Conservation (phyloP, 2,113 vertebrate genomes). For the Seriola aureovittata region DNA sequence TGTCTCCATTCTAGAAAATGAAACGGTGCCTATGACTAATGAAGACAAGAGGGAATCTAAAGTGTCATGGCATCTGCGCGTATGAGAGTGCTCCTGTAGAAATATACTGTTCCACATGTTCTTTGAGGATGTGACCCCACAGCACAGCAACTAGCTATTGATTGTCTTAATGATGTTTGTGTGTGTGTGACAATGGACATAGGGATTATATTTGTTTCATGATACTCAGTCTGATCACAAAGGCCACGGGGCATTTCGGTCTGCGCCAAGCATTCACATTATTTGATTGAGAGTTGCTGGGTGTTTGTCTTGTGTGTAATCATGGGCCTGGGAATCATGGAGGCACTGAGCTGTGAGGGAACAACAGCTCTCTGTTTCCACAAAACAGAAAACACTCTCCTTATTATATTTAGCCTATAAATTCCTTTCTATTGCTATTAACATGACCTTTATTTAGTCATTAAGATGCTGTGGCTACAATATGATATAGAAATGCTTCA, state of each 20-base stretch:
- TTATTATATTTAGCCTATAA: constrained; percentile 6
- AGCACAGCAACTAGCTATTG: constrained; percentile 19
- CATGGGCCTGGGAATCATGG: neutral
- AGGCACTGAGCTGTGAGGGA: constrained; percentile 5
- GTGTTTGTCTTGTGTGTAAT: constrained; percentile 43
- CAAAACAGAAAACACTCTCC: neutral
- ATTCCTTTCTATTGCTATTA: constrained; percentile 16
- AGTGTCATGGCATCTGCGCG: constrained; percentile 1
- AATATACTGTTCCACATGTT: neutral
- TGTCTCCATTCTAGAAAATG: neutral
- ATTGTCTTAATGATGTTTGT: constrained; percentile 34
- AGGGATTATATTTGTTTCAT: constrained; percentile 27
- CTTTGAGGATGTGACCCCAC: constrained; percentile 7
- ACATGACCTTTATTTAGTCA: constrained; percentile 21
- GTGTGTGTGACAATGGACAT: neutral
- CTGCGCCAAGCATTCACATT: neutral
- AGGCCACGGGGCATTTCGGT: constrained; percentile 11
- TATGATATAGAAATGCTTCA: constrained; percentile 13
- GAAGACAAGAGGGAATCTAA: neutral
- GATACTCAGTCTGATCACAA: constrained; percentile 28
- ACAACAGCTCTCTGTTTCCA: constrained; percentile 4
- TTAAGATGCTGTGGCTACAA: neutral
- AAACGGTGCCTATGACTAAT: neutral
- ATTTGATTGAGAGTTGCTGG: constrained; percentile 32
- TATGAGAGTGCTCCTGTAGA: neutral